A percentile compares a stretch with the other conserved stretches of the same genome.
Evolutionary conservation across 2,797 vertebrate genomes (phyloP).

Genomic region (Molossus molossus): DNA sequence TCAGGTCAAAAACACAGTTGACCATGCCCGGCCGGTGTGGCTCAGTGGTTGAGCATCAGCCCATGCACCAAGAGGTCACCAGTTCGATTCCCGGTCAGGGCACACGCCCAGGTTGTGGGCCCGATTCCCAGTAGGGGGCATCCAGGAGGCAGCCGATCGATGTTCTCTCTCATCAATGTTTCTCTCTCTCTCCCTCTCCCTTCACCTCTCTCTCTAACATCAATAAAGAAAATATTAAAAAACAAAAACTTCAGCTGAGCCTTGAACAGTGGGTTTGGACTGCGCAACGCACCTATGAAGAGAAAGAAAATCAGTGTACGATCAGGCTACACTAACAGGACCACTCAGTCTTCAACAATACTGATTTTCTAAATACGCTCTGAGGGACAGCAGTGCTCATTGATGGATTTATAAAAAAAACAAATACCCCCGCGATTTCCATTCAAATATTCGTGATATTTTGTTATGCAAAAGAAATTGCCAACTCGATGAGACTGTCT

Average conservation of each 20-base stretch:
- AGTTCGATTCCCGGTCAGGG: no score
- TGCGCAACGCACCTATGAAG: not conserved
- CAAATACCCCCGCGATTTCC: constrained; percentile 56
- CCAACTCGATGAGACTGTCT: not conserved
- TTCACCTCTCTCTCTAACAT: no score
- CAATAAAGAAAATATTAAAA: no score
- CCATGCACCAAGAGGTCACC: no score
- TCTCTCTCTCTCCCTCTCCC: no score
- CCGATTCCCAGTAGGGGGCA: no score
- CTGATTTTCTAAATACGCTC: constrained; percentile 53
- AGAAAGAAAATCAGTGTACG: constrained; percentile 44
- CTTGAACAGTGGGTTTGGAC: not conserved
- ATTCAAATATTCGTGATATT: constrained; percentile 68
- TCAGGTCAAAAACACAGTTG: not conserved
- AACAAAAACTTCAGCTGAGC: not conserved
- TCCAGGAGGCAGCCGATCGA: no score
- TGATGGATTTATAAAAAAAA: not conserved
- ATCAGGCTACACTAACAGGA: constrained; percentile 70
- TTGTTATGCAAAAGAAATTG: constrained; percentile 47
- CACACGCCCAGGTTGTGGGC: no score
- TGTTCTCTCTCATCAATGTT: no score
- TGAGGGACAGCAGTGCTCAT: not conserved
- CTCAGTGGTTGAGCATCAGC: no score
- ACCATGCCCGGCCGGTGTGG: no score
- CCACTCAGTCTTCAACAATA: constrained; percentile 47